Conservation (phyloP, 2,113 vertebrate species). For the Vulpes ferrilata region DNA sequence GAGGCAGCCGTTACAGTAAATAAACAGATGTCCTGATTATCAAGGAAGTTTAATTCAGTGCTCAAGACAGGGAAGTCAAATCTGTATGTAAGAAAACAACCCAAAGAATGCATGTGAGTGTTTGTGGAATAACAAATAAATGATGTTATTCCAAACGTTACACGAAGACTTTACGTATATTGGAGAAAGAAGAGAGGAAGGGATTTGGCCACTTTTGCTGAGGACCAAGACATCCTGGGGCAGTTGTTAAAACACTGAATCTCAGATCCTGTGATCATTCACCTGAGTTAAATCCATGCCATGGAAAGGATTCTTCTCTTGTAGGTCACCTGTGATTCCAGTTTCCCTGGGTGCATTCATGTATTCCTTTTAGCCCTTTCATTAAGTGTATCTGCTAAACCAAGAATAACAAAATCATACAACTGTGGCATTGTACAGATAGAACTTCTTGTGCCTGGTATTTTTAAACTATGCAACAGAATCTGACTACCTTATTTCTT, state of each 20-base stretch:
- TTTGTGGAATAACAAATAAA: neutral
- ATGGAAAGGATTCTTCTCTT: neutral
- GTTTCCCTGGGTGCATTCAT: neutral
- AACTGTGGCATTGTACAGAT: neutral
- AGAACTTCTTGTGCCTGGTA: neutral
- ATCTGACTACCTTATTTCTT: neutral
- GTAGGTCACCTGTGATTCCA: neutral
- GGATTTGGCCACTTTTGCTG: neutral
- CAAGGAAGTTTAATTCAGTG: neutral
- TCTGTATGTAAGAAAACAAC: constrained; percentile 20
- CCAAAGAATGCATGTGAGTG: neutral
- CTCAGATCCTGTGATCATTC: neutral
- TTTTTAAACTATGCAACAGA: neutral
- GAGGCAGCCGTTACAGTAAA: neutral
- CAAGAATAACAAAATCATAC: constrained; percentile 50
- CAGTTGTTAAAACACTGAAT: neutral
- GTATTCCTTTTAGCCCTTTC: neutral
- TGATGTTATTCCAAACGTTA: constrained; percentile 1
- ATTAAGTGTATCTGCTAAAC: neutral
- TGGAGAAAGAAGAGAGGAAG: neutral
- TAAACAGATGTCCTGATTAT: neutral
- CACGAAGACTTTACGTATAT: neutral
- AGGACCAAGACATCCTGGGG: neutral
- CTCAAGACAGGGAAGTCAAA: constrained; percentile 22
- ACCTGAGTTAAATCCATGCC: neutral